Percentiles rank a stretch among this genome's conserved stretches.
Conservation (phyloP, 2,113 vertebrate species). For the Athene cunicularia region DNA sequence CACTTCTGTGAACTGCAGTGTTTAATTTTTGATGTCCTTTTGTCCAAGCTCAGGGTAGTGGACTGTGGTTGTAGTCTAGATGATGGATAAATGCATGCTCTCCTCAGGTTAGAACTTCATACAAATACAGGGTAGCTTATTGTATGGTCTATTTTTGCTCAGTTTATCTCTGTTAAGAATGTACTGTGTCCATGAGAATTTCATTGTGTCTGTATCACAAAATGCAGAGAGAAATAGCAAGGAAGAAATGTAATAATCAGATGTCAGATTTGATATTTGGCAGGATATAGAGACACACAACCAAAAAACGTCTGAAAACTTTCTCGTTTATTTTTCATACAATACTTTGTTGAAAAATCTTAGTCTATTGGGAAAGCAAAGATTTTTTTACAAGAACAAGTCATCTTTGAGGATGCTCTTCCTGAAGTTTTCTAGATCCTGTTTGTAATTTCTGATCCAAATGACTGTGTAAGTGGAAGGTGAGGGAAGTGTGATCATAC, state of each 20-base stretch:
- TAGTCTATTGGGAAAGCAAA: not conserved
- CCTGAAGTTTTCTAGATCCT: not conserved
- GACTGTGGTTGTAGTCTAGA: not conserved
- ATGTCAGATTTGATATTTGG: not conserved
- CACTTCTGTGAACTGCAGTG: not conserved
- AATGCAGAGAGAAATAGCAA: not conserved
- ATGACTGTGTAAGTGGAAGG: not conserved
- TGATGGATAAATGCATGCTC: not conserved
- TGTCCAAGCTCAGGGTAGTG: not conserved
- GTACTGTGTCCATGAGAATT: not conserved
- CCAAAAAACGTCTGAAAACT: not conserved
- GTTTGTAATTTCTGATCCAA: not conserved
- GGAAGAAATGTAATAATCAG: not conserved
- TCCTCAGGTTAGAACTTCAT: not conserved
- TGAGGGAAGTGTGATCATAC: not conserved
- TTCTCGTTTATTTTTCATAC: not conserved
- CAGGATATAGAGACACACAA: not conserved
- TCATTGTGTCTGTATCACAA: not conserved
- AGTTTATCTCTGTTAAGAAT: not conserved
- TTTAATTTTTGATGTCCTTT: not conserved
- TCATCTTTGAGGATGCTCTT: not conserved
- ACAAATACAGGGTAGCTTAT: not conserved
- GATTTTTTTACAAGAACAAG: not conserved
- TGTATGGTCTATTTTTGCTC: not conserved
- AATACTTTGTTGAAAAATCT: not conserved